Conservation (phyloP, 2,113 vertebrate genomes). For the Neotragus moschatus region DNA sequence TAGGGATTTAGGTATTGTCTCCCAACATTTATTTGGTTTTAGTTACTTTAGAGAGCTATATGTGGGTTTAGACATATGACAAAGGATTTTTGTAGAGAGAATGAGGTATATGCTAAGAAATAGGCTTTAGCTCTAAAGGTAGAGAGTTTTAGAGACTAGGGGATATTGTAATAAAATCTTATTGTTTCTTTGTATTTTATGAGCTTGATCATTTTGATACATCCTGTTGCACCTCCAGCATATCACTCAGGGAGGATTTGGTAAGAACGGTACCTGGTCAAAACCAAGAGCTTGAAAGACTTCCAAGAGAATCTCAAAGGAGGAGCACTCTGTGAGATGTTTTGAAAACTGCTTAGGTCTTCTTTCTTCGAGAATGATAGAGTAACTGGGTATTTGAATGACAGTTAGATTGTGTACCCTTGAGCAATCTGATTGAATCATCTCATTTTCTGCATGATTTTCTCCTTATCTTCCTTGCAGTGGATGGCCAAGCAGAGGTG, state of each 20-base stretch:
- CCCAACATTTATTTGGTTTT: not conserved
- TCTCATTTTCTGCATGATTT: conserved; percentile 11
- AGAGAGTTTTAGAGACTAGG: not conserved
- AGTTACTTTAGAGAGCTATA: not conserved
- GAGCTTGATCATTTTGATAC: not conserved
- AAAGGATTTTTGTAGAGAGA: not conserved
- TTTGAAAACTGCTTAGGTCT: conserved; percentile 21
- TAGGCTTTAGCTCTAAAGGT: conserved; percentile 6
- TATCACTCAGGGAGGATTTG: not conserved
- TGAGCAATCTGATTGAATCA: not conserved
- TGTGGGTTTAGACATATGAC: not conserved
- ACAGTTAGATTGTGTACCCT: not conserved
- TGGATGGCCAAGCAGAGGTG: not conserved
- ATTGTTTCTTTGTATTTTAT: not conserved
- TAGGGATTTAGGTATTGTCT: not conserved
- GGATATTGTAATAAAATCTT: not conserved
- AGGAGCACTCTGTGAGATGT: conserved; percentile 1
- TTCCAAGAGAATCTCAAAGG: conserved; percentile 21
- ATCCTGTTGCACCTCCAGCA: not conserved
- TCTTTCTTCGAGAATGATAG: conserved; percentile 14
- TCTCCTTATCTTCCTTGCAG: not conserved
- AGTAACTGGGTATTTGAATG: conserved; percentile 14
- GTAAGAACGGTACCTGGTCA: not conserved
- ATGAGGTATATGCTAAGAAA: not conserved
- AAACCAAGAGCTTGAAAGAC: conserved; percentile 23